Percentiles rank a stretch among this genome's conserved stretches.
Evolutionary conservation across 2,888 invertebrate genomes (phyloP).

Genomic region (Mesorhabditis belari): DNA sequence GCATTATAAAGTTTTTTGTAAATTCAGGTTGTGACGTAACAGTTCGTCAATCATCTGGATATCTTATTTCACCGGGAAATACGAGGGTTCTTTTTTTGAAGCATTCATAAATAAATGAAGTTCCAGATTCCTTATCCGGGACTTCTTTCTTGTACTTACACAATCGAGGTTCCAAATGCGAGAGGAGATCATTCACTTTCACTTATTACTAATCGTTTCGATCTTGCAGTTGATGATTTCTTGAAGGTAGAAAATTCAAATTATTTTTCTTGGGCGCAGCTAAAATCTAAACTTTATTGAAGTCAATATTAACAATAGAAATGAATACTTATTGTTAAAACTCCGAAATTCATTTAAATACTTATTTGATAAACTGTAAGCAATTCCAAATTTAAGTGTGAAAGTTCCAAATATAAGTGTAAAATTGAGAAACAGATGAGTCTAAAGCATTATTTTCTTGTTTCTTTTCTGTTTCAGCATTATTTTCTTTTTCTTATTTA

Average conservation of each 20-base stretch:
- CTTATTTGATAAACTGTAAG: too few relatives aligned
- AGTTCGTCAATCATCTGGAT: conserved; percentile 46
- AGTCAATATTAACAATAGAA: too few relatives aligned
- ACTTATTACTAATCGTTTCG: conserved; percentile 77
- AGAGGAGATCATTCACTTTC: conserved; percentile 65
- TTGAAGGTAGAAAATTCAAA: conserved; percentile 64
- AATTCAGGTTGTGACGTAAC: conserved; percentile 69
- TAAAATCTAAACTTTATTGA: too few relatives aligned
- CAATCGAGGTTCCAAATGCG: conserved; percentile 25
- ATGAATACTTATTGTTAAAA: too few relatives aligned
- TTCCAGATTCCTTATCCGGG: conserved; percentile 39
- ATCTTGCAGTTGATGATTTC: conserved; percentile 77
- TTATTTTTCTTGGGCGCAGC: too few relatives aligned
- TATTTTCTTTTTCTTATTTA: conserved; percentile 20
- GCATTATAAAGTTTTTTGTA: too few relatives aligned
- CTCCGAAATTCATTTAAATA: too few relatives aligned
- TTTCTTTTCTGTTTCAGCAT: not conserved
- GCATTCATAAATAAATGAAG: not conserved
- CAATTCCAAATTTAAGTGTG: too few relatives aligned
- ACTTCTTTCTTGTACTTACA: conserved; percentile 48
- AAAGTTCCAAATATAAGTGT: too few relatives aligned
- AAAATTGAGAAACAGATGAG: too few relatives aligned
- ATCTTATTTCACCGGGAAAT: conserved; percentile 53
- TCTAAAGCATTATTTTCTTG: not conserved
- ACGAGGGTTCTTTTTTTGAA: not conserved